Conservation (phyloP, 2,113 vertebrate species). For the Variabilichromis moorii region DNA sequence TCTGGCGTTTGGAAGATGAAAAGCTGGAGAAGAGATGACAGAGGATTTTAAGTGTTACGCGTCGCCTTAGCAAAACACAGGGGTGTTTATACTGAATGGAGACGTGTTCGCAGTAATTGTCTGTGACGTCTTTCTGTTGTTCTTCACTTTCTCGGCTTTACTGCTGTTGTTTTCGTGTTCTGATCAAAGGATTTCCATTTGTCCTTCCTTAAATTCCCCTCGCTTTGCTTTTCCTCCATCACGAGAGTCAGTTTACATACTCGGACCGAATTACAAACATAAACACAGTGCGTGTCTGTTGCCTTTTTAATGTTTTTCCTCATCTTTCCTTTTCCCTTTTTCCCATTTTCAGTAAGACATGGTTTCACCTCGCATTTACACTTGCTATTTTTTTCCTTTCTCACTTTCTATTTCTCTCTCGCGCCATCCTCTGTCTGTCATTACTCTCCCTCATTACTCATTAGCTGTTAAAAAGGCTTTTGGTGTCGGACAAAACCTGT, state of each 20-base stretch:
- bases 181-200: conserved; percentile 47
- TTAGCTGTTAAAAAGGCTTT: conserved; percentile 4
- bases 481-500: background rate
- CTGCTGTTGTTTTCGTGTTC: conserved; percentile 32
- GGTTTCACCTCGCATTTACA: background rate
- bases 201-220: background rate
- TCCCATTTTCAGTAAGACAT: background rate
- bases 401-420: background rate
- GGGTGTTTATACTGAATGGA: conserved; percentile 15
- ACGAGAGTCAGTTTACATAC: background rate
- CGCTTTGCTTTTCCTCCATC: background rate
- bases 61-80: conserved; percentile 31
- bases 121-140: conserved; percentile 44
- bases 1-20: conserved; percentile 28
- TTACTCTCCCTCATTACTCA: background rate
- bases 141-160: conserved; percentile 8
- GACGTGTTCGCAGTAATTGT: conserved; percentile 51
- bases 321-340: background rate
- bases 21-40: conserved; percentile 36
- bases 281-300: background rate
- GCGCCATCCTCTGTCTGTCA: background rate
- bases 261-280: background rate
- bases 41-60: conserved; percentile 40
- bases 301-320: background rate
- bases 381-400: background rate